Evolutionary conservation across 1,140 invertebrate species (phyloP).

Genomic region (Chionoecetes opilio): DNA sequence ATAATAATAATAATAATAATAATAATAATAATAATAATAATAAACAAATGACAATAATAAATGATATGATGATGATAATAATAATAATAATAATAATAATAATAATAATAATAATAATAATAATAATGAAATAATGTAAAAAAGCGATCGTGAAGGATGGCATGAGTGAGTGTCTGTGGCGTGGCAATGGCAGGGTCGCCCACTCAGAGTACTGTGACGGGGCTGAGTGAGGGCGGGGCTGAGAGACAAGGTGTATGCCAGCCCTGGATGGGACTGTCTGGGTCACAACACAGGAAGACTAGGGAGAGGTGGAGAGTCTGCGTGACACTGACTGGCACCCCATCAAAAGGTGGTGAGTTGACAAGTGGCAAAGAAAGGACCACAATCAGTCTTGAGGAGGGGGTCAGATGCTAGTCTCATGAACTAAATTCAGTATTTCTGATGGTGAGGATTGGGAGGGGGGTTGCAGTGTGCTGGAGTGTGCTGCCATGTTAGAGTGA

Average conservation of each 20-base stretch:
- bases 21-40: constrained; percentile 36
- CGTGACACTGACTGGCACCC: constrained; percentile 61
- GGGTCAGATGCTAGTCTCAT: constrained; percentile 82
- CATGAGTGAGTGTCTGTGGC: too few relatives aligned
- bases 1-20: background rate
- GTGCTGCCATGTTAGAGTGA: constrained; percentile 80
- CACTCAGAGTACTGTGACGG: background rate
- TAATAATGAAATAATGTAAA: background rate
- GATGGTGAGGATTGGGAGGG: constrained; percentile 74
- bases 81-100: constrained; percentile 46
- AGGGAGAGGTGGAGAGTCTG: constrained; percentile 58
- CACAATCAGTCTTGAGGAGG: constrained; percentile 76
- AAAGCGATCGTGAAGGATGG: constrained; percentile 48
- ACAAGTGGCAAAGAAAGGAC: constrained; percentile 57
- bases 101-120: constrained; percentile 24
- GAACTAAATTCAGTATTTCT: constrained; percentile 81
- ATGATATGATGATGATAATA: background rate
- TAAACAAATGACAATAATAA: background rate
- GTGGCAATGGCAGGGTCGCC: constrained; percentile 37
- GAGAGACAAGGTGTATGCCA: constrained; percentile 24
- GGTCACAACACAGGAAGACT: constrained; percentile 43
- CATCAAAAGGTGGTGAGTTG: constrained; percentile 51
- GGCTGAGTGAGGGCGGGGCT: background rate
- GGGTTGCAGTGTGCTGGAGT: constrained; percentile 81
- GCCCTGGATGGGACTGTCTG: constrained; percentile 37